These are phyloP conservation scores for Zygothrica quintamaculata DNA, from an alignment of 2,888 invertebrate species.

Conservation along the genomic window DNA sequence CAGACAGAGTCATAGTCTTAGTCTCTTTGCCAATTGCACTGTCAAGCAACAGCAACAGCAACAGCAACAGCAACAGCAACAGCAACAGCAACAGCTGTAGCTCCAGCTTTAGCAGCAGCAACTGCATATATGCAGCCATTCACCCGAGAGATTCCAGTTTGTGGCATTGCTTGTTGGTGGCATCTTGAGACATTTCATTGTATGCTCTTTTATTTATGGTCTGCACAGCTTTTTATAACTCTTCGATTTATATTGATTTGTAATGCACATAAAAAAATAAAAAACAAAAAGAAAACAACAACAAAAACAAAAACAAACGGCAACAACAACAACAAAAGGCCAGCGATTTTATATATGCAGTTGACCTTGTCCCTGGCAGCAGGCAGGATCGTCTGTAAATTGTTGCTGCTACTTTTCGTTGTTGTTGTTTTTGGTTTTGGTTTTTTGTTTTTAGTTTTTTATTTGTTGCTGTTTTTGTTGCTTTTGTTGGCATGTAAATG, in stretches of 20 bases:
- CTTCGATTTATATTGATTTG: constrained; percentile 79
- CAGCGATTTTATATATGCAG: constrained; percentile 58
- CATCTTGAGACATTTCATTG: constrained; percentile 77
- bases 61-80: constrained; percentile 21
- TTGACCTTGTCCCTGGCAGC: constrained; percentile 70
- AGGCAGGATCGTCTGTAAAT: constrained; percentile 52
- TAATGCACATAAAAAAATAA: constrained; percentile 65
- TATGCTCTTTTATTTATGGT: constrained; percentile 70
- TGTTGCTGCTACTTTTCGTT: constrained; percentile 1
- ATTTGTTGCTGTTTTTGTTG: constrained; percentile 16
- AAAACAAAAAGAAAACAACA: no score
- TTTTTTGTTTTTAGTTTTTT: constrained; percentile 5
- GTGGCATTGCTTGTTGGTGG: constrained; percentile 57
- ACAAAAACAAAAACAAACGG: no score
- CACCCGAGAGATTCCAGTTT: constrained; percentile 76
- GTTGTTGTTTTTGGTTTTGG: not conserved
- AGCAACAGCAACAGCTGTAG: not conserved
- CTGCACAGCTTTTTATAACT: constrained; percentile 74
- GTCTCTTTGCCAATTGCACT: not conserved
- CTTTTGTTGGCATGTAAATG: constrained; percentile 46
- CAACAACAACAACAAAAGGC: no score
- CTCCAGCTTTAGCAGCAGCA: constrained; percentile 7
- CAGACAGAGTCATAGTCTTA: constrained; percentile 28
- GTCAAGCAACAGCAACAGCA: constrained; percentile 2
- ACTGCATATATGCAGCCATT: constrained; percentile 53